Evolutionary conservation across 2,888 invertebrate genomes (phyloP).

Genomic region (Aphrophora alni): DNA sequence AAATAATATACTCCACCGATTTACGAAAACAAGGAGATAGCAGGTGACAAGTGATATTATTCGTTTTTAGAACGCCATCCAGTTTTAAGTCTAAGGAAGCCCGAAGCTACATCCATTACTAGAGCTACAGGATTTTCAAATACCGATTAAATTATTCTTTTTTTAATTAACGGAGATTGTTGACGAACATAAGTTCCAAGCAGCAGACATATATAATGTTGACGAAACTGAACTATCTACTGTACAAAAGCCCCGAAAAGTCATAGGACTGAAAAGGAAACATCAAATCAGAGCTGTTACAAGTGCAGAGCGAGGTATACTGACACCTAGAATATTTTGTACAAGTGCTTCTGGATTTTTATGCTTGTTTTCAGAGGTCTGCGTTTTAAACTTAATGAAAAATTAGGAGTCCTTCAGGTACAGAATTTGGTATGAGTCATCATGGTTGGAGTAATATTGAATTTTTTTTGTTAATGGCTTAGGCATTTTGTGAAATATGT

Average conservation of each 20-base stretch:
- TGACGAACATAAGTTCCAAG: too few species aligned
- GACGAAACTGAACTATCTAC: not conserved
- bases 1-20: not conserved
- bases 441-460: not conserved
- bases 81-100: too few species aligned
- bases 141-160: too few species aligned
- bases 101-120: too few species aligned
- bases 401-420: not conserved
- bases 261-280: slow-evolving; percentile 52
- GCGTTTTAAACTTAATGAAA: not conserved
- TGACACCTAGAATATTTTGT: slow-evolving; percentile 51
- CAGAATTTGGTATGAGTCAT: not conserved
- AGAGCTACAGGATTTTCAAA: too few species aligned
- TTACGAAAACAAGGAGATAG: not conserved
- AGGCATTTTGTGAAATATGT: not conserved
- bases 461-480: not conserved
- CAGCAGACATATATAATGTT: not conserved
- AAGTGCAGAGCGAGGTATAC: slow-evolving; percentile 54
- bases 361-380: slow-evolving; percentile 51
- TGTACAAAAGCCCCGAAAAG: not conserved
- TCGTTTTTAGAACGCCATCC: not conserved
- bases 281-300: slow-evolving; percentile 53
- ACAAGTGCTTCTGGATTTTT: slow-evolving; percentile 52
- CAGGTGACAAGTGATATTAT: not conserved
- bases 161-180: too few species aligned